Evolutionary conservation across 2,888 invertebrate species (phyloP).

Genomic region (Litoditis marina): DNA sequence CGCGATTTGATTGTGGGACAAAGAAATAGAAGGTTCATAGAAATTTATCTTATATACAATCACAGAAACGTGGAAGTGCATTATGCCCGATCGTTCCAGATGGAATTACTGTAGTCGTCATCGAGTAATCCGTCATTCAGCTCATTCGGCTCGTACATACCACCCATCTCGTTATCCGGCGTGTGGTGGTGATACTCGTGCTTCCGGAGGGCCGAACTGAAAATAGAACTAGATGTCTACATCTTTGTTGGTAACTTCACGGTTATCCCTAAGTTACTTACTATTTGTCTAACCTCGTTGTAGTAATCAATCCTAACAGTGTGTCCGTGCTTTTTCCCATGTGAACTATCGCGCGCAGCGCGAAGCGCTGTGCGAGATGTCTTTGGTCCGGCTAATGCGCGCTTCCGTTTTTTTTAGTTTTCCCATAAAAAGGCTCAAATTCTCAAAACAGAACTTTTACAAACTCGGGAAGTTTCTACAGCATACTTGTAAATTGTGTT

Average conservation of each 20-base stretch:
- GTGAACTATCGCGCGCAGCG: too few species aligned
- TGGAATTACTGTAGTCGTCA: conserved; percentile 2
- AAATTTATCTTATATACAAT: too few species aligned
- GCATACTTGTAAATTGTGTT: too few species aligned
- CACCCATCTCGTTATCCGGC: background rate
- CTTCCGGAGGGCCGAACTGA: conserved; percentile 46
- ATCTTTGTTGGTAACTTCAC: background rate
- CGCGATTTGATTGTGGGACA: too few species aligned
- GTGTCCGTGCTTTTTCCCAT: background rate
- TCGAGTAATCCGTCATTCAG: conserved; percentile 4
- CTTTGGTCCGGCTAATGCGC: too few species aligned
- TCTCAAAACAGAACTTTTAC: background rate
- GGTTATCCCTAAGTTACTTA: background rate
- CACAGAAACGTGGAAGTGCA: too few species aligned
- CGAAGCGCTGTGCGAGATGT: too few species aligned
- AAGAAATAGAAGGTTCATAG: too few species aligned
- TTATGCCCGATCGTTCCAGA: conserved; percentile 1
- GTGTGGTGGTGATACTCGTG: conserved; percentile 28
- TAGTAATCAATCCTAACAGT: too few species aligned
- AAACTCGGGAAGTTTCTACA: background rate
- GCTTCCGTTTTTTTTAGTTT: too few species aligned
- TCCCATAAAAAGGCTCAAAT: too few species aligned
- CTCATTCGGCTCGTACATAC: background rate
- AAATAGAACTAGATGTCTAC: conserved; percentile 6
- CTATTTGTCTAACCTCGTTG: too few species aligned